Evolutionary conservation across 2,797 vertebrate species (phyloP), one percentile per base, ranked within the genome.

Genomic region (Alca torda): DNA sequence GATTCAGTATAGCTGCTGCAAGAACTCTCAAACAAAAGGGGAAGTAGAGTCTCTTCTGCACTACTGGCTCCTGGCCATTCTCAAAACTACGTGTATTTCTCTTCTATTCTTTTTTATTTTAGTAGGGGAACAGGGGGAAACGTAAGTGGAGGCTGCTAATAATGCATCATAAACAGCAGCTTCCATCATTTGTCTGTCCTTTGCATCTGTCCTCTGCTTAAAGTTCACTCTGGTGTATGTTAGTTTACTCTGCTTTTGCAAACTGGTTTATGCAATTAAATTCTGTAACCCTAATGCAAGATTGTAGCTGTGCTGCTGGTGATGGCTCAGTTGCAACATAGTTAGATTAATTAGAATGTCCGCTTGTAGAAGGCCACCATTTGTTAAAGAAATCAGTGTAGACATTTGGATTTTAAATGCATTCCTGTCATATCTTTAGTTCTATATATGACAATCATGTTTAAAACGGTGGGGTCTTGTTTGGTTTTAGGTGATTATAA

Each of bases 221-320:
- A 72, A 57, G 82, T 77, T 69, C 94, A 68, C 70, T 91, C 60
- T 67, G 15, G 3, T 80, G 31, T 84, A 25, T 43, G 56, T 91
- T 95, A 89, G 59, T 67, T 96, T 96, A 84, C 84, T 93, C 90
- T 87, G 91, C 76, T 97, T 86, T 97, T 84, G 48, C 94, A 96
- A 96, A 96, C 90, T 95, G 76, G n/a, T 93, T 97, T 94, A 93
- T 87, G 67, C 72, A 96, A 95, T 97, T 96, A 96, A 96, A 96
- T 94, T 93, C 70, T 96, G 82, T 95, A 94, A 96, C 75, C 67
- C 73, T 93, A 89, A 78, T 79, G 83, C 64, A 95, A 93, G 61
- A 50, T 12, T 53, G 48, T 95, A 89, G 93, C 91, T 93, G 77
- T 95, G 79, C 91, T 51, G 30, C 57, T 88, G 74, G 54, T 96